phyloP scores from a whole-genome alignment of 2,888 invertebrate species.

The Acrobeloides nanus region DNA sequence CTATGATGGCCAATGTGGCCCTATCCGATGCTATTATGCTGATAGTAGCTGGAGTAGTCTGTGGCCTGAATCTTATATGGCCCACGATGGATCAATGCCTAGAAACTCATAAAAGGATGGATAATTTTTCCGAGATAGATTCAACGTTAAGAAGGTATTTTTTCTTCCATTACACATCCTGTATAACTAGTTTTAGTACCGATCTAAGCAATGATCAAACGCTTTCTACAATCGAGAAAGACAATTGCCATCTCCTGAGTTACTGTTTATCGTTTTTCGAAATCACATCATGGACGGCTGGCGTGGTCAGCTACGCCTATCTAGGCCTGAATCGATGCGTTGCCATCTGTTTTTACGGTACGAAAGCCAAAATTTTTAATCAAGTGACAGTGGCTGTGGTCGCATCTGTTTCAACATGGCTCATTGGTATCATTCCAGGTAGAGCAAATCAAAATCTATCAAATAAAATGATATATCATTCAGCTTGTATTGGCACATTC shows the following conservation, averaged over 20 bases:
- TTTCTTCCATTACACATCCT: background rate
- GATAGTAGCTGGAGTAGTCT: constrained; percentile 22
- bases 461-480: constrained; percentile 5
- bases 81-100: too few species aligned
- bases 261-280: constrained; percentile 34
- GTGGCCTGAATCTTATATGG: too few species aligned
- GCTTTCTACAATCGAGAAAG: background rate
- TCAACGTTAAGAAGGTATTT: background rate
- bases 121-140: too few species aligned
- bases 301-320: constrained; percentile 38
- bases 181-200: background rate
- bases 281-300: constrained; percentile 48
- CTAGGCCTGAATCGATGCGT: constrained; percentile 41
- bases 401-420: constrained; percentile 41
- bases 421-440: constrained; percentile 35
- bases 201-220: background rate
- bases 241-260: too few species aligned
- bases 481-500: constrained; percentile 39
- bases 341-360: constrained; percentile 50
- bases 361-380: constrained; percentile 40
- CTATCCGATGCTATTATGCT: constrained; percentile 26
- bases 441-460: background rate
- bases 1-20: constrained; percentile 43
- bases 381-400: constrained; percentile 41
- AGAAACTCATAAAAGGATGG: too few species aligned